Evolutionary conservation across 2,797 vertebrate genomes (phyloP), one percentile per base, ranked within the genome.

Genomic region (Poliocrania exsul): DNA sequence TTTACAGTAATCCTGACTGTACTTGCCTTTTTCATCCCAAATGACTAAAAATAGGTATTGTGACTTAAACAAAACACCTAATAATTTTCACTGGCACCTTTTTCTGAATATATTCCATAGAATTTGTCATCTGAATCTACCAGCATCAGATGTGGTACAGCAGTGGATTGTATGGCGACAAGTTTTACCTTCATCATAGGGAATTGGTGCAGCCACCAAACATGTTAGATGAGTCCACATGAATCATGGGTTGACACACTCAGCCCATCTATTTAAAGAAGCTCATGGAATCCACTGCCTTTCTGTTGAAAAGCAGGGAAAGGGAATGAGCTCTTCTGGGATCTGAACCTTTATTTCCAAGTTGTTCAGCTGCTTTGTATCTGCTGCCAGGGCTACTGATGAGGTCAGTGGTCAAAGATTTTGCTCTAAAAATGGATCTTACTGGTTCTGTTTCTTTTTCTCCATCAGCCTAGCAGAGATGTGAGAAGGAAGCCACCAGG

Each of bases 401-500:
- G 75, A 50, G 81, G 74, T 74, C 46, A 72, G 13, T 5, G 16
- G 75, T 72, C 92, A 70, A 88, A 93, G 71, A 83, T 91, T 92
- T 80, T 84, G 24, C 62, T 51, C 75, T 61, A 81, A 83, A 88
- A 67, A 62, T 38, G 37, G 35, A 81, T 82, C 60, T 86, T 35
- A 66, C 78, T 26, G 16, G 29, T 73, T 82, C 19, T 17, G 71
- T 77, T 91, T 65, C 78, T 64, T 90, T 67, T 61, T 51, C 64
- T 75, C 31, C 74, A 81, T 61, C 78, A 81, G 47, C 37, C 62
- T 72, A 92, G 85, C 28, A 80, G 80, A 65, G 78, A 54, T 40
- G 61, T 57, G 86, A 80, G 25, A 50, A 95, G 95, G 90, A 92
- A 93, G 89, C 66, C 90, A 78, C 84, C 83, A 91, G 92, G 83